Conservation (phyloP, 2,888 invertebrate genomes). For the Stenchaetothrips biformis region DNA sequence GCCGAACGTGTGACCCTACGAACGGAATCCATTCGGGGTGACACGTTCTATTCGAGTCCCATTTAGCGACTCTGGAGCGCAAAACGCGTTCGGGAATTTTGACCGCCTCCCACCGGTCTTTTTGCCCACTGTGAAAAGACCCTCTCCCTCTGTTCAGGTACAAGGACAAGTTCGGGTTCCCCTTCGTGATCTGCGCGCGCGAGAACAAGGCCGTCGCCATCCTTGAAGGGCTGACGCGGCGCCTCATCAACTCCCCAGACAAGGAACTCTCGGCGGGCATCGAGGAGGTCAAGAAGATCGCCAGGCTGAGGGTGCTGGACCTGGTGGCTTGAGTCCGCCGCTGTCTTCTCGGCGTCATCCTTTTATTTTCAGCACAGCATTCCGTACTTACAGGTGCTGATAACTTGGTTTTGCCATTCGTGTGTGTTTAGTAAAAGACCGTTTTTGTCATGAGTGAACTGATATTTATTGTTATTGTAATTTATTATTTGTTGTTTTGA, state of each 20-base stretch:
- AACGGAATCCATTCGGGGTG: too few species aligned
- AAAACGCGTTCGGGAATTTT: too few species aligned
- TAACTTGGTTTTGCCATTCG: not conserved
- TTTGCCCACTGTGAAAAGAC: too few species aligned
- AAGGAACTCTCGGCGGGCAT: conserved; percentile 56
- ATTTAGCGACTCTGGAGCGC: too few species aligned
- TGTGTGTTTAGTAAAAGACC: not conserved
- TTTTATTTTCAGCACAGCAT: too few species aligned
- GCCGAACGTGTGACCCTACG: too few species aligned
- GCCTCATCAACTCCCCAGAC: conserved; percentile 52
- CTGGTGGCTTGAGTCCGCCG: too few species aligned
- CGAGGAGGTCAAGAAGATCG: conserved; percentile 65
- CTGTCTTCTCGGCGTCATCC: too few species aligned
- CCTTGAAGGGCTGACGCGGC: conserved; percentile 51
- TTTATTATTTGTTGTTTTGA: not conserved
- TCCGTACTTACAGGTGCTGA: too few species aligned
- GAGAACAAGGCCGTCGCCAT: conserved; percentile 58
- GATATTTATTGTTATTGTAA: not conserved
- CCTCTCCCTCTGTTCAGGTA: conserved; percentile 48
- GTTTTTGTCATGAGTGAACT: not conserved
- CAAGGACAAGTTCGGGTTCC: conserved; percentile 60
- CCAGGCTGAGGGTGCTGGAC: conserved; percentile 55
- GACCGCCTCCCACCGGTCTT: too few species aligned
- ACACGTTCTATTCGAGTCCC: too few species aligned
- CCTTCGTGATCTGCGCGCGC: conserved; percentile 63